Conservation (phyloP, 1,140 invertebrate genomes). For the Nymphalis io region DNA sequence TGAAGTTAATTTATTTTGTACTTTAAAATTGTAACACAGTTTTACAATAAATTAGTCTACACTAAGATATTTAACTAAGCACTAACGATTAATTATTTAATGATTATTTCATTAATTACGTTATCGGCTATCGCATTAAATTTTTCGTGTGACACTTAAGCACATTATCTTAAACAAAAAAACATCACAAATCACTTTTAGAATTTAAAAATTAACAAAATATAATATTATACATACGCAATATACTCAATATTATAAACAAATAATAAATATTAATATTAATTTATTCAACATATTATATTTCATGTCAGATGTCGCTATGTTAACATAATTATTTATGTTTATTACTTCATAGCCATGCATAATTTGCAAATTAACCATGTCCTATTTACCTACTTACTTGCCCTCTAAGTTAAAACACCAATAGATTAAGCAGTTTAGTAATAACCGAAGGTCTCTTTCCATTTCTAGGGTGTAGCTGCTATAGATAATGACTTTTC, state of each 20-base stretch:
- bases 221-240: no score
- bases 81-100: no score
- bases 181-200: no score
- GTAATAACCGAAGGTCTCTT: not conserved
- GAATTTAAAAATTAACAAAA: no score
- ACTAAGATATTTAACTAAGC: no score
- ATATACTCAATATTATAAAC: no score
- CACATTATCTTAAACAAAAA: no score
- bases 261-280: no score
- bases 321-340: not conserved
- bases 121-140: no score
- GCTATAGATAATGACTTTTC: slow-evolving; percentile 75
- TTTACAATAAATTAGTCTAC: not conserved
- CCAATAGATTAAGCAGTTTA: not conserved
- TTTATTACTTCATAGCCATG: not conserved
- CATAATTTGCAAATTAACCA: slow-evolving; percentile 13
- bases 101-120: not conserved
- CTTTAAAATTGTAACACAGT: not conserved
- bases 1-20: not conserved
- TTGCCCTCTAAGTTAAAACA: slow-evolving; percentile 12
- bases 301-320: not conserved
- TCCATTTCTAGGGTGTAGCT: slow-evolving; percentile 65
- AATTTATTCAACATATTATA: no score
- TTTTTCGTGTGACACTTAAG: no score
- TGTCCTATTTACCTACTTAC: slow-evolving; percentile 24